Evolutionary conservation across 2,797 vertebrate species (phyloP).

Genomic region (Typhlichthys eigenmanni): DNA sequence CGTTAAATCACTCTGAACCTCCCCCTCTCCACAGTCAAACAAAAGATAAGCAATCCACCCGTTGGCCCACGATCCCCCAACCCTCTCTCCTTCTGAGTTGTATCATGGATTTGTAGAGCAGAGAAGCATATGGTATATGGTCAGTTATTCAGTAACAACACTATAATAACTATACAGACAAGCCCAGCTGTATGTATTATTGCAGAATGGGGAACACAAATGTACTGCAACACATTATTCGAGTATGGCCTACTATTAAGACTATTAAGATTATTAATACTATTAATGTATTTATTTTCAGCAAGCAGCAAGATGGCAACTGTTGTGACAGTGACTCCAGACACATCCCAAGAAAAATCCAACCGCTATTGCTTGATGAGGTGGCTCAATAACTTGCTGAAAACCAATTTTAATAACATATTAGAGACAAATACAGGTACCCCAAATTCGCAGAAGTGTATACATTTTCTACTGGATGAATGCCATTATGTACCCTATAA

Average conservation of each 20-base stretch:
- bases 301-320: constrained; percentile 63
- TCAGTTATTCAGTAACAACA: background rate
- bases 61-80: constrained; percentile 22
- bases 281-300: constrained; percentile 2
- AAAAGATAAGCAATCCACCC: constrained; percentile 37
- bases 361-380: constrained; percentile 56
- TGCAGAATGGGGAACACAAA: no score
- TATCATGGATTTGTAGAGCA: constrained; percentile 1
- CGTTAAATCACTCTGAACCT: background rate
- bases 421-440: constrained; percentile 74
- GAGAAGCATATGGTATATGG: background rate
- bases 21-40: constrained; percentile 23
- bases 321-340: constrained; percentile 32
- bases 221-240: no score
- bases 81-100: constrained; percentile 15
- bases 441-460: background rate
- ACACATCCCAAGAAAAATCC: constrained; percentile 39
- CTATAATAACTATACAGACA: background rate
- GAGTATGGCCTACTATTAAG: background rate
- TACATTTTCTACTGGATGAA: background rate
- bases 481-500: background rate
- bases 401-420: constrained; percentile 69
- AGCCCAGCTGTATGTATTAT: no score
- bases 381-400: constrained; percentile 73
- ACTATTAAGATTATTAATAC: background rate